A percentile compares a stretch with the other conserved stretches of the same genome.
These are phyloP conservation scores for Planiliza haematocheilus DNA, from an alignment of 2,113 vertebrate species.

Conservation along the genomic window DNA sequence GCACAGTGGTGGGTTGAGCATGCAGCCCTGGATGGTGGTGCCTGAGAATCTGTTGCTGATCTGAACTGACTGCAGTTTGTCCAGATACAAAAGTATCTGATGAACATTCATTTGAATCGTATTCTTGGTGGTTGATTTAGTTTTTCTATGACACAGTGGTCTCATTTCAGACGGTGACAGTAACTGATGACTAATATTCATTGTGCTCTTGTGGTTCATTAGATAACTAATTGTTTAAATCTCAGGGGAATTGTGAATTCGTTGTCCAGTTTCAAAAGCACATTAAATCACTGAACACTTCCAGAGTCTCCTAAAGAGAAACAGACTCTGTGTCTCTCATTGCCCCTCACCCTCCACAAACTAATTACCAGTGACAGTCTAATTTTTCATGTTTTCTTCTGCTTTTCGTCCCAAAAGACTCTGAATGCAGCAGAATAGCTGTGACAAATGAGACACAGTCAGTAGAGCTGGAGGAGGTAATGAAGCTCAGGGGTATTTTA, in stretches of 20 bases:
- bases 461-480: background rate
- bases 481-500: background rate
- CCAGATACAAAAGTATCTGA: no score
- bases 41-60: no score
- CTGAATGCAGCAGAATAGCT: background rate
- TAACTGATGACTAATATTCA: no score
- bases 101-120: no score
- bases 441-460: background rate
- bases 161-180: no score
- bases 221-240: background rate
- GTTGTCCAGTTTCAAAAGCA: background rate
- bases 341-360: background rate
- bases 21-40: no score
- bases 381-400: background rate
- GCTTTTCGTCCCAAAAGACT: background rate
- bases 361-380: constrained; percentile 2
- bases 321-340: background rate
- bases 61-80: no score
- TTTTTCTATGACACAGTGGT: no score
- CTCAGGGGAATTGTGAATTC: background rate
- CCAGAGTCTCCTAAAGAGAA: background rate
- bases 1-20: no score
- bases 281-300: background rate
- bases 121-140: no score
- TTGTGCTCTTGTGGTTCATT: no score